These are phyloP conservation scores for Megastigmus dorsalis DNA, from an alignment of 2,888 invertebrate genomes.

Conservation along the genomic window DNA sequence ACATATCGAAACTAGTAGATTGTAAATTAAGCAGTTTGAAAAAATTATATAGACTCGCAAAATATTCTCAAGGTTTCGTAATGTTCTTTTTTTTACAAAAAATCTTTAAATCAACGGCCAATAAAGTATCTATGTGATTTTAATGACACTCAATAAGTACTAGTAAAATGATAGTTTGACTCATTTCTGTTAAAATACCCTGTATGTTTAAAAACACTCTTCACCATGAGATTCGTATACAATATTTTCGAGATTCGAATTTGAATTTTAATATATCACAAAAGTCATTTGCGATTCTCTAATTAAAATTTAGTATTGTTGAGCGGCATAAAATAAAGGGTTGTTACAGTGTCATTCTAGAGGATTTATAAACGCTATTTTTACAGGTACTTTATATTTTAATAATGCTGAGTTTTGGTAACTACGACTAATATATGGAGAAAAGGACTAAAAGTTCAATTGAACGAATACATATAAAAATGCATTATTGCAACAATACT, in stretches of 20 bases:
- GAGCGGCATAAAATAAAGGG: neutral
- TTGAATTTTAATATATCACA: constrained; percentile 30
- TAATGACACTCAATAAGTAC: constrained; percentile 13
- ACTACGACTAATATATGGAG: constrained; percentile 29
- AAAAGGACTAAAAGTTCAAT: constrained; percentile 28
- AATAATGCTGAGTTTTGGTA: constrained; percentile 45
- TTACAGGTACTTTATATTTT: constrained; percentile 25
- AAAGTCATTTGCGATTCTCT: neutral
- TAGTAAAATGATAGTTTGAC: constrained; percentile 13
- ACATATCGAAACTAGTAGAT: neutral
- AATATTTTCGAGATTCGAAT: constrained; percentile 16
- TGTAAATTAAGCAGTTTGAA: neutral
- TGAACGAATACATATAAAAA: constrained; percentile 36
- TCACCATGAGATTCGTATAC: constrained; percentile 32
- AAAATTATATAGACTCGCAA: neutral
- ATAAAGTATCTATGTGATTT: neutral
- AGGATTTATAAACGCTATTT: constrained; percentile 22
- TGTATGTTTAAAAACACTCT: constrained; percentile 37
- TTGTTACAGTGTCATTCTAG: neutral
- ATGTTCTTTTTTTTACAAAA: neutral
- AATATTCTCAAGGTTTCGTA: neutral
- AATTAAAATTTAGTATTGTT: constrained; percentile 16
- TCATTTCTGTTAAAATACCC: constrained; percentile 44
- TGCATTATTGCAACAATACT: constrained; percentile 38
- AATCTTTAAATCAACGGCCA: neutral